Percentiles rank a stretch among this genome's conserved stretches.
phyloP scores from a whole-genome alignment of 2,797 vertebrate genomes.

The Sternotherus odoratus region DNA sequence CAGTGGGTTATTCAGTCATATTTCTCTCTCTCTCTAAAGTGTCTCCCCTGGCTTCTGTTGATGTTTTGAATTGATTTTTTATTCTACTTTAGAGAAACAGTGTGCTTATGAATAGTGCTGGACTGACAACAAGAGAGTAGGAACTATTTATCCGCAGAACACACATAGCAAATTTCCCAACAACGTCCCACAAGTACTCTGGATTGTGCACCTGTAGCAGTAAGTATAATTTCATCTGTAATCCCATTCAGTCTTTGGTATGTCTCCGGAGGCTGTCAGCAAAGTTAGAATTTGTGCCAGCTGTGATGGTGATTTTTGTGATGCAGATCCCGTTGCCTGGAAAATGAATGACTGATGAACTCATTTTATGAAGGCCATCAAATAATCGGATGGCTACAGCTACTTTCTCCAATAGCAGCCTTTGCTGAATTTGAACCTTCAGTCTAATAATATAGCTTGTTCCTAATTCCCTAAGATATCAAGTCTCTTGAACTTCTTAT shows the following conservation, averaged over 20 bases:
- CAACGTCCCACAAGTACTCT: not conserved
- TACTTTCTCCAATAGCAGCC: no score
- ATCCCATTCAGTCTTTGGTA: not conserved
- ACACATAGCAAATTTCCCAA: not conserved
- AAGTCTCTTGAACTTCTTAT: no score
- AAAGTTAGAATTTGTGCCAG: not conserved
- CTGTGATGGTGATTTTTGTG: not conserved
- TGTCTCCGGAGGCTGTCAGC: not conserved
- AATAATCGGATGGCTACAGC: no score
- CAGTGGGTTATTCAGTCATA: not conserved
- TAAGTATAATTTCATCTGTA: accelerated
- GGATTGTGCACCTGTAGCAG: accelerated
- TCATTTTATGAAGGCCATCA: no score
- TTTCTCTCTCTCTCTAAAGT: not conserved
- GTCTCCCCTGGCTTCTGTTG: not conserved
- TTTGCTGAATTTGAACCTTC: no score
- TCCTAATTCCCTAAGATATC: no score
- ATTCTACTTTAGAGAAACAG: not conserved
- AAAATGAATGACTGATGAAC: no score
- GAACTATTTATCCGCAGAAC: not conserved
- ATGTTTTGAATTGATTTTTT: not conserved
- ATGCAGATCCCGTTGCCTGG: not conserved
- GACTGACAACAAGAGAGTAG: not conserved
- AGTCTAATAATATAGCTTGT: no score
- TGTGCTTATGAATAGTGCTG: not conserved